phyloP scores from a whole-genome alignment of 2,113 vertebrate genomes.

The Halichoerus grypus region DNA sequence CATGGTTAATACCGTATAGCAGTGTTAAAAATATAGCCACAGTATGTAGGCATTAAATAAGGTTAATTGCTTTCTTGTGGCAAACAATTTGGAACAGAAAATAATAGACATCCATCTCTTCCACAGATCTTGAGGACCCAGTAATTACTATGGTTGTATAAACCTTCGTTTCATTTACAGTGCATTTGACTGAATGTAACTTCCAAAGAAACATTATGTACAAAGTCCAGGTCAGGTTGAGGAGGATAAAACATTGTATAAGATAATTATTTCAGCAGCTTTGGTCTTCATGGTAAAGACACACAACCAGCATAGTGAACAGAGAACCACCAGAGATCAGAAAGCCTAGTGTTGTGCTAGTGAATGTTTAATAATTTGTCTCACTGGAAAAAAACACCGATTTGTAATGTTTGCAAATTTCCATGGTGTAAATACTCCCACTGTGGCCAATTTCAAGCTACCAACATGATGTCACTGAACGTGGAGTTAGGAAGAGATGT shows the following conservation, averaged over 20 bases:
- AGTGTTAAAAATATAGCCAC: slow-evolving; percentile 63
- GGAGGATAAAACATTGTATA: neutral
- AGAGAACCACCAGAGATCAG: neutral
- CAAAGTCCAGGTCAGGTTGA: neutral
- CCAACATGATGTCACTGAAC: neutral
- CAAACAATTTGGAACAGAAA: slow-evolving; percentile 69
- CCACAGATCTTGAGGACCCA: neutral
- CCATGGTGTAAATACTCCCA: neutral
- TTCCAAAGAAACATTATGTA: slow-evolving; percentile 48
- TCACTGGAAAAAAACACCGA: neutral
- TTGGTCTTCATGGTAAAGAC: neutral
- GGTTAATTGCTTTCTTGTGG: slow-evolving; percentile 75
- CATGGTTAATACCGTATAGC: slow-evolving; percentile 22
- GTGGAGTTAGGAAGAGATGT: neutral
- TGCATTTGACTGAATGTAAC: slow-evolving; percentile 5
- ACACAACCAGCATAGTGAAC: neutral
- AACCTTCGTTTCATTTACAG: slow-evolving; percentile 67
- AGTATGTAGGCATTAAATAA: slow-evolving; percentile 64
- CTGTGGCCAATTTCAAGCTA: neutral
- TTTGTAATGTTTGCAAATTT: neutral
- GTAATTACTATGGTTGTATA: slow-evolving; percentile 63
- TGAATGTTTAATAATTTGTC: neutral
- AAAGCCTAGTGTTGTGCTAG: neutral
- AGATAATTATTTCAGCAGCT: neutral
- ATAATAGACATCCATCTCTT: slow-evolving; percentile 62